These are phyloP conservation scores for Myotis pilosus DNA, from an alignment of 2,797 vertebrate genomes.

Conservation along the genomic window DNA sequence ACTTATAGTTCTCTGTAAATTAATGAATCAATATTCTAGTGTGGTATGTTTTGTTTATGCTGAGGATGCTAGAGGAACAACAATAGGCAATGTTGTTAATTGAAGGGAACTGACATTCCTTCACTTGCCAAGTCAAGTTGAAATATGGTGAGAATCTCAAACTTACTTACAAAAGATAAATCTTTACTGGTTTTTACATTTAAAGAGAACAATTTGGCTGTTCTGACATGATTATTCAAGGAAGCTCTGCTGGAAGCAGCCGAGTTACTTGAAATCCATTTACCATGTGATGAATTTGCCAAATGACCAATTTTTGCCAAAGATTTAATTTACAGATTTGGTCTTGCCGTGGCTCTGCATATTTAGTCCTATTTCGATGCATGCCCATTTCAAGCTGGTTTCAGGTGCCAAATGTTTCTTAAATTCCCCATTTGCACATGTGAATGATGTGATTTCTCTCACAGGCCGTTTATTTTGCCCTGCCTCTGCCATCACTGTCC, in stretches of 20 bases:
- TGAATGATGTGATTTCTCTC: neutral
- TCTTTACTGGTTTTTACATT: neutral
- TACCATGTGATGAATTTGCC: neutral
- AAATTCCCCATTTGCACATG: neutral
- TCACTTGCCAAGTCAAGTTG: neutral
- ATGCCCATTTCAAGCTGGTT: neutral
- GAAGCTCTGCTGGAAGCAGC: neutral
- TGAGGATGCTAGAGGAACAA: neutral
- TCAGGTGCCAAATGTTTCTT: neutral
- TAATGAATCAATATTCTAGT: neutral
- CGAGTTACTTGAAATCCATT: neutral
- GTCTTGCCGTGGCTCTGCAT: neutral
- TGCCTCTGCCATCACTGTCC: neutral
- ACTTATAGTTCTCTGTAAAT: neutral
- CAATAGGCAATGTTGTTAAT: neutral
- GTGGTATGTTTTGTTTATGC: neutral
- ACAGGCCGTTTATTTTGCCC: neutral
- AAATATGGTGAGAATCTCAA: neutral
- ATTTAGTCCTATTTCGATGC: neutral
- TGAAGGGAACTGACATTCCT: neutral
- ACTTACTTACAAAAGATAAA: neutral
- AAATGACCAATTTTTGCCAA: neutral
- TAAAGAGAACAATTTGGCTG: too few species aligned
- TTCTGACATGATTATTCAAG: too few species aligned
- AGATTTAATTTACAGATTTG: neutral